Conservation (phyloP, 1,140 invertebrate genomes). For the Maconellicoccus hirsutus region DNA sequence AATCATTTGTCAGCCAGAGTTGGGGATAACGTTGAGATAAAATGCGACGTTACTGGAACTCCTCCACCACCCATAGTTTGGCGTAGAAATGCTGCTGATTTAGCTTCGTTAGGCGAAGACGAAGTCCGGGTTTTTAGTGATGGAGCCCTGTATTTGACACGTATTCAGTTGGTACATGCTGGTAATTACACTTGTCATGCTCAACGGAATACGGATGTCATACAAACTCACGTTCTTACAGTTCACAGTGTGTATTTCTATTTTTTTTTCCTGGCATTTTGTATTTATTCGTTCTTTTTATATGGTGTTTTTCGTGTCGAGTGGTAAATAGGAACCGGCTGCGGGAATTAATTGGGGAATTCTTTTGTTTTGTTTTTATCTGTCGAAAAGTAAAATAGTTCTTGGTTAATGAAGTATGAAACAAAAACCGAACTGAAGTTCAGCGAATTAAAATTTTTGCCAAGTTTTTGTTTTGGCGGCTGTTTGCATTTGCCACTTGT, state of each 20-base stretch:
- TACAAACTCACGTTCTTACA: constrained; percentile 61
- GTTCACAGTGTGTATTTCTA: constrained; percentile 55
- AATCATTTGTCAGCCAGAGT: constrained; percentile 55
- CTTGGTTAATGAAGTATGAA: neutral
- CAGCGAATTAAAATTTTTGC: neutral
- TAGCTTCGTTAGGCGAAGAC: constrained; percentile 50
- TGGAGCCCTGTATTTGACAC: constrained; percentile 61
- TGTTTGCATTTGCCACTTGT: neutral
- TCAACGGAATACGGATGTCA: constrained; percentile 56
- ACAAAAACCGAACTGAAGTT: neutral
- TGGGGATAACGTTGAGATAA: constrained; percentile 67
- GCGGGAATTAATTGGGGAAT: neutral
- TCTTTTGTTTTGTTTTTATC: neutral
- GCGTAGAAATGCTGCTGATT: constrained; percentile 54
- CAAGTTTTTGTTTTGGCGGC: neutral
- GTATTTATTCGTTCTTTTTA: neutral
- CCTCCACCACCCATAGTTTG: constrained; percentile 60
- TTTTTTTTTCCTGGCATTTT: neutral
- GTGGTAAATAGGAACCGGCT: neutral
- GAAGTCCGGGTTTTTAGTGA: constrained; percentile 55
- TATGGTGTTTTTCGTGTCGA: neutral
- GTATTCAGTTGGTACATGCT: constrained; percentile 60
- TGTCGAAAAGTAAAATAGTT: neutral
- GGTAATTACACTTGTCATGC: constrained; percentile 74
- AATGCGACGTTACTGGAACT: constrained; percentile 60